phyloP scores from a whole-genome alignment of 2,888 invertebrate genomes.

The Rhopalosiphum nymphaeae region DNA sequence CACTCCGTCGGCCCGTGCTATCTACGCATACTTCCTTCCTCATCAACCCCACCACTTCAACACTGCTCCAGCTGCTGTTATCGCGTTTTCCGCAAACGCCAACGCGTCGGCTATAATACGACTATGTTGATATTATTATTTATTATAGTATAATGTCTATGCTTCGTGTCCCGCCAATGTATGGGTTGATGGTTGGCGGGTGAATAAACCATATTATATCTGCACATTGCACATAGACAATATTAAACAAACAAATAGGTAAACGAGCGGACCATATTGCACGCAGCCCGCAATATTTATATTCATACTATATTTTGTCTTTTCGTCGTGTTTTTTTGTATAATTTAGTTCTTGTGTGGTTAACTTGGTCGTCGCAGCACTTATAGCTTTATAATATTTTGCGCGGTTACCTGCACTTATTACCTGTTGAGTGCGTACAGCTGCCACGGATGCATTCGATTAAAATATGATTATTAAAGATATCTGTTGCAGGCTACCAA shows the following conservation, averaged over 20 bases:
- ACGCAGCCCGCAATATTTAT: neutral
- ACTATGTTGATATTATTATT: neutral
- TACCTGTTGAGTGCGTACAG: neutral
- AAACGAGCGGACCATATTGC: neutral
- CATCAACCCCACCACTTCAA: neutral
- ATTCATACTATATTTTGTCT: neutral
- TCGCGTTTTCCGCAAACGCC: slow-evolving; percentile 2
- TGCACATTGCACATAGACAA: neutral
- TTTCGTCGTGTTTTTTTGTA: neutral
- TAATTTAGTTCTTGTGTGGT: neutral
- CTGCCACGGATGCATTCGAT: too few relatives aligned
- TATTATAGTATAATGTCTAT: neutral
- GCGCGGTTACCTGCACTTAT: neutral
- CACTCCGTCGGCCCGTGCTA: neutral
- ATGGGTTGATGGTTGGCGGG: neutral
- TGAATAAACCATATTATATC: neutral
- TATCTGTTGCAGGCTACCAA: neutral
- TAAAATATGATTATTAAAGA: neutral
- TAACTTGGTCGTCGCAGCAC: neutral
- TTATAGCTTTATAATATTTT: neutral
- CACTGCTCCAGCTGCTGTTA: neutral
- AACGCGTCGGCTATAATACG: neutral
- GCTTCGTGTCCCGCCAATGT: neutral
- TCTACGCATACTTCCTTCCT: neutral
- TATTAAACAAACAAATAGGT: neutral